Evolutionary conservation across 30 jellyfish, hydroid and myxozoan species (phyloP).

Genomic region (Sanderia malayensis): DNA sequence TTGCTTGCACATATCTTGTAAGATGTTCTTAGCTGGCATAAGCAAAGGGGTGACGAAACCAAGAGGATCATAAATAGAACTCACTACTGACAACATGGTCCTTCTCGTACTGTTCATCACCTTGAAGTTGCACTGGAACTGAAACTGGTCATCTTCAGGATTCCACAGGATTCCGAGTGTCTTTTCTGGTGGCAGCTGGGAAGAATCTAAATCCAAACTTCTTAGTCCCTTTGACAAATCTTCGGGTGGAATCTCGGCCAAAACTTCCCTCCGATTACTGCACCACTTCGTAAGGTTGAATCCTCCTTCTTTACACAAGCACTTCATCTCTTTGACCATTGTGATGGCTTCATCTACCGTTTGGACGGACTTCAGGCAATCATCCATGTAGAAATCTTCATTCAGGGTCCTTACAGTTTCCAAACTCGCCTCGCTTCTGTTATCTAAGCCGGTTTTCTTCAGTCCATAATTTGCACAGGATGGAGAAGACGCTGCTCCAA

Average conservation of each 20-base stretch:
- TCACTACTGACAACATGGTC: not conserved
- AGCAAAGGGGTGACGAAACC: not conserved
- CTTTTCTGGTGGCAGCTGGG: not conserved
- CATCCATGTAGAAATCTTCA: slow-evolving; percentile 14
- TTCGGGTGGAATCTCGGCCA: not conserved
- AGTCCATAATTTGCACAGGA: slow-evolving; percentile 16
- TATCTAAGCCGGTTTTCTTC: slow-evolving; percentile 36
- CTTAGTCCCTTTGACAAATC: not conserved
- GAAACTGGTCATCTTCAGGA: slow-evolving; percentile 11
- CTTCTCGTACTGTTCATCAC: slow-evolving; percentile 5
- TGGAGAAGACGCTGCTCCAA: slow-evolving; percentile 46
- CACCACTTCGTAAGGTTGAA: not conserved
- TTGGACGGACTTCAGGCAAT: not conserved
- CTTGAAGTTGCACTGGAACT: slow-evolving; percentile 9
- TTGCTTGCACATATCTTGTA: not conserved
- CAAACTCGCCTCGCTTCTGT: slow-evolving; percentile 29
- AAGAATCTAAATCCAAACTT: not conserved
- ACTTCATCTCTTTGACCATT: not conserved
- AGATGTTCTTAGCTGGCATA: not conserved
- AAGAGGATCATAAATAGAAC: not conserved
- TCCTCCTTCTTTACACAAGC: not conserved
- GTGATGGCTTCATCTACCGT: not conserved
- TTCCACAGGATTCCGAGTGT: slow-evolving; percentile 2
- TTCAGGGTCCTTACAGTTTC: slow-evolving; percentile 31
- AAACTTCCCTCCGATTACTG: not conserved